phyloP scores from a whole-genome alignment of 2,797 vertebrate species.

The Siniperca scherzeri region DNA sequence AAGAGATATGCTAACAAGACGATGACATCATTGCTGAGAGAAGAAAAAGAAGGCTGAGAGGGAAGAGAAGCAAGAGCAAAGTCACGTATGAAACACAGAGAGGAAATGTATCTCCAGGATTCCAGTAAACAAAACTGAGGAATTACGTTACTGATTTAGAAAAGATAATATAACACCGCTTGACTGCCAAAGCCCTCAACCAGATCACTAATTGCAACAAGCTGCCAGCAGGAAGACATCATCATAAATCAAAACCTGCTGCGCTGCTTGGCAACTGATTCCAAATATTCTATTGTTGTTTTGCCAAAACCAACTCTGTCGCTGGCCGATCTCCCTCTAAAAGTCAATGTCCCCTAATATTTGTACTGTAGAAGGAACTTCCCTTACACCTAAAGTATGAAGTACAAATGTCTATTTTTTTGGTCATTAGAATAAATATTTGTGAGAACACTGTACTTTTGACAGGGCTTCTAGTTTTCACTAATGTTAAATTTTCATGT shows the following conservation, averaged over 20 bases:
- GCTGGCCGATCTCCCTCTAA: slow-evolving; percentile 56
- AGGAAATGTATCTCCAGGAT: slow-evolving; percentile 62
- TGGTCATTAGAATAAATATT: background rate
- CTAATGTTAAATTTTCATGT: background rate
- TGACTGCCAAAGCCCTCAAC: slow-evolving; percentile 61
- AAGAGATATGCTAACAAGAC: slow-evolving; percentile 67
- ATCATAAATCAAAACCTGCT: slow-evolving; percentile 83
- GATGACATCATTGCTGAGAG: slow-evolving; percentile 78
- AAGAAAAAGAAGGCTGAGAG: slow-evolving; percentile 55
- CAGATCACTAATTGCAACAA: slow-evolving; percentile 84
- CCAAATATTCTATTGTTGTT: slow-evolving; percentile 84
- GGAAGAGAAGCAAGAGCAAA: slow-evolving; percentile 51
- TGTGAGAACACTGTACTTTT: background rate
- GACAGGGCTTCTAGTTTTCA: background rate
- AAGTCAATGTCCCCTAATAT: slow-evolving; percentile 61
- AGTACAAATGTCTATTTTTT: slow-evolving; percentile 21
- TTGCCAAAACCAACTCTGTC: slow-evolving; percentile 76
- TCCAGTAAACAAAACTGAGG: slow-evolving; percentile 49
- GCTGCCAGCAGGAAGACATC: slow-evolving; percentile 81
- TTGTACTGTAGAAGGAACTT: slow-evolving; percentile 39
- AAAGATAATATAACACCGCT: slow-evolving; percentile 58
- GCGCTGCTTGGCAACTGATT: slow-evolving; percentile 83
- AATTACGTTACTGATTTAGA: slow-evolving; percentile 67
- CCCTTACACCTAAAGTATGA: slow-evolving; percentile 17
- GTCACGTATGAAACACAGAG: slow-evolving; percentile 55